phyloP scores from a whole-genome alignment of 2,888 invertebrate species.

The Agrilus mali region DNA sequence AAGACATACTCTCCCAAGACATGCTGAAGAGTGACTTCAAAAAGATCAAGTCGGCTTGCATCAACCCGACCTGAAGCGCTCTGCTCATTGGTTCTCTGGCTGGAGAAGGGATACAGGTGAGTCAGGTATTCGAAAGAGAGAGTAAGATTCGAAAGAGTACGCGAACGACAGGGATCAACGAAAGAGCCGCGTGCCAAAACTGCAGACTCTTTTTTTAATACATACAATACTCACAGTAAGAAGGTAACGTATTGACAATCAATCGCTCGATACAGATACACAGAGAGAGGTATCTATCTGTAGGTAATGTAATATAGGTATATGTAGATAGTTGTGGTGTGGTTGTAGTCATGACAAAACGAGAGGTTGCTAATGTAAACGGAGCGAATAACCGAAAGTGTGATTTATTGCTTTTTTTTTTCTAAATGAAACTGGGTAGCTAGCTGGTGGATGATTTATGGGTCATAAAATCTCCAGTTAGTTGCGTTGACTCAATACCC shows the following conservation, averaged over 20 bases:
- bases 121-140: constrained; percentile 14
- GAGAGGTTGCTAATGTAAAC: no score
- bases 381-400: neutral
- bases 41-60: constrained; percentile 26
- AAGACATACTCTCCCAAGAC: constrained; percentile 18
- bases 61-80: constrained; percentile 16
- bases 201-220: neutral
- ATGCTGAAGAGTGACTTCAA: constrained; percentile 24
- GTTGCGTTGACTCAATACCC: no score
- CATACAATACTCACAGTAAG: no score
- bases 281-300: no score
- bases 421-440: no score
- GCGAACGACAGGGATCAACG: constrained; percentile 7
- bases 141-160: constrained; percentile 9
- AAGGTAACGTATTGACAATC: neutral
- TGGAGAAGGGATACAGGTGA: constrained; percentile 29
- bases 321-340: no score
- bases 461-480: no score
- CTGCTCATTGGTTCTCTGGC: constrained; percentile 20
- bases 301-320: no score
- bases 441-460: no score
- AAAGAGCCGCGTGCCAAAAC: constrained; percentile 7
- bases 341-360: no score
- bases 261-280: neutral
- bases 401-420: no score